Evolutionary conservation across 2,113 vertebrate species (phyloP).

Genomic region (Lepidothrix coronata): DNA sequence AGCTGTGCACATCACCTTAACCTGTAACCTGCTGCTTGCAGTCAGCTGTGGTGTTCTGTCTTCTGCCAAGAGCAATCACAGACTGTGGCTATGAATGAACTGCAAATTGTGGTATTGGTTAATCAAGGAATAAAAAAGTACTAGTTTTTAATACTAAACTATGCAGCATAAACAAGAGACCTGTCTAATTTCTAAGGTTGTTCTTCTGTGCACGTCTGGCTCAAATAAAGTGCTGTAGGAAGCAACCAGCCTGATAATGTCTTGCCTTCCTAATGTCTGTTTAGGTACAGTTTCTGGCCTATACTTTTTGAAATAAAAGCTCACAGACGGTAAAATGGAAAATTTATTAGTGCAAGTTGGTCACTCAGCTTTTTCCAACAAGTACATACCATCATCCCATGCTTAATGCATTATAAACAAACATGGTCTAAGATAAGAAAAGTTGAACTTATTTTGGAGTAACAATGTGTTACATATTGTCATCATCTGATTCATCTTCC

Average conservation of each 20-base stretch:
- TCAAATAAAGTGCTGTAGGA: neutral
- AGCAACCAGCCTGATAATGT: neutral
- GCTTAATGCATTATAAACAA: constrained; percentile 43
- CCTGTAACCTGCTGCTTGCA: neutral
- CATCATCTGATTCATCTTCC: constrained; percentile 98
- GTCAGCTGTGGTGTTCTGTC: neutral
- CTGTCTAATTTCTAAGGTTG: neutral
- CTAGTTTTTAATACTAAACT: neutral
- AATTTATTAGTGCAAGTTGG: constrained; percentile 77
- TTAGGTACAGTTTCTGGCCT: neutral
- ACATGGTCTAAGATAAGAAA: constrained; percentile 52
- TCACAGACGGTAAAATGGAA: constrained; percentile 54
- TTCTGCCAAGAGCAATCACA: neutral
- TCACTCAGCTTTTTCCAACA: constrained; percentile 26
- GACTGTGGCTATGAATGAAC: neutral
- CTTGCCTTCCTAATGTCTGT: neutral
- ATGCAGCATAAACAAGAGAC: neutral
- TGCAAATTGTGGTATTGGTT: neutral
- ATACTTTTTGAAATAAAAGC: neutral
- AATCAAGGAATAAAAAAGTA: neutral
- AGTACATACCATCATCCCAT: constrained; percentile 31
- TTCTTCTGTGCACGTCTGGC: neutral
- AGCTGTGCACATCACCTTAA: neutral
- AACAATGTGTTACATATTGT: constrained; percentile 90
- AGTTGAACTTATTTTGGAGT: constrained; percentile 29